These are phyloP conservation scores for Dysdera silvatica DNA, from an alignment of 1,140 invertebrate genomes.

Conservation along the genomic window DNA sequence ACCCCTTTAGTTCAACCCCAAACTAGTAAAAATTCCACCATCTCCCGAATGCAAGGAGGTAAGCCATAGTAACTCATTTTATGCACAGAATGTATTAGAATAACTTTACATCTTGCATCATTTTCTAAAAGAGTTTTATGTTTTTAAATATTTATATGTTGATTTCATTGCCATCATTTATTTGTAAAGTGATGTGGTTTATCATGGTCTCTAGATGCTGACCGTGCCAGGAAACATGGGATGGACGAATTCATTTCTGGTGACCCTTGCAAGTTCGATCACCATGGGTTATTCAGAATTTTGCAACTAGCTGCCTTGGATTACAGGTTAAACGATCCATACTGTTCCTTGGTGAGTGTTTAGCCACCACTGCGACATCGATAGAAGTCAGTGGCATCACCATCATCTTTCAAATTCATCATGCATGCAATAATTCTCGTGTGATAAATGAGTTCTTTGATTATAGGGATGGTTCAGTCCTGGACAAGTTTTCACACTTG, in stretches of 20 bases:
- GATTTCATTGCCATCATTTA: not conserved
- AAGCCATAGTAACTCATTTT: constrained; percentile 29
- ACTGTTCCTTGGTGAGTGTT: constrained; percentile 88
- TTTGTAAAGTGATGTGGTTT: not conserved
- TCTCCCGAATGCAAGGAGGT: constrained; percentile 83
- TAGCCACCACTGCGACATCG: too few species aligned
- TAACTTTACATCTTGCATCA: too few species aligned
- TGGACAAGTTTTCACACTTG: constrained; percentile 94
- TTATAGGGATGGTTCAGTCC: constrained; percentile 96
- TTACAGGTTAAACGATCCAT: constrained; percentile 91
- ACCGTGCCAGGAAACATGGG: constrained; percentile 92
- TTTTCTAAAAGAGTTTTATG: too few species aligned
- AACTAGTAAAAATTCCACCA: constrained; percentile 68
- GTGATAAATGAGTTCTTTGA: not conserved
- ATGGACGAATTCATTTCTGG: constrained; percentile 99
- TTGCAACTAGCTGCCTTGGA: constrained; percentile 89
- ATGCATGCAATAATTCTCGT: not conserved
- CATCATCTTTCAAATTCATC: not conserved
- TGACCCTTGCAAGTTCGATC: constrained; percentile 94
- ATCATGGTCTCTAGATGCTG: constrained; percentile 58
- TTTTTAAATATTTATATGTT: too few species aligned
- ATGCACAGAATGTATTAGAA: too few species aligned
- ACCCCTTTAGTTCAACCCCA: constrained; percentile 66
- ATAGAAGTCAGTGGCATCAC: too few species aligned
- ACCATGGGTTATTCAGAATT: constrained; percentile 81